A percentile compares a stretch with the other conserved stretches of the same genome.
Conservation (phyloP, 2,113 vertebrate genomes). For the Oxygymnocypris stewartii region DNA sequence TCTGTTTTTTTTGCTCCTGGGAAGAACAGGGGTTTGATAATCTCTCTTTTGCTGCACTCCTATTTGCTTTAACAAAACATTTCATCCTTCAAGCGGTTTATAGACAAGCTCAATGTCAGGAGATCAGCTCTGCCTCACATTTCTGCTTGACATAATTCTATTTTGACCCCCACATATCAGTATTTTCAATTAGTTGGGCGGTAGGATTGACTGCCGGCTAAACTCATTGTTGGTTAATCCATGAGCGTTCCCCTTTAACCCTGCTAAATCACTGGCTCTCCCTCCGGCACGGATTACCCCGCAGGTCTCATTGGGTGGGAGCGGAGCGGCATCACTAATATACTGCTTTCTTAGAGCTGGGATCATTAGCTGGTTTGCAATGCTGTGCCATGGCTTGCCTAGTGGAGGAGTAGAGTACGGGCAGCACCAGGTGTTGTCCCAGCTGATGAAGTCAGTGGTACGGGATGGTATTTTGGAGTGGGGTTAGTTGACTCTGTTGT, state of each 20-base stretch:
- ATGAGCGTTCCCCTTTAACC: constrained; percentile 13
- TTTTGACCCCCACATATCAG: constrained; percentile 21
- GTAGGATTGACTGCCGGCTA: constrained; percentile 9
- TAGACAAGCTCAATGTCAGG: constrained; percentile 44
- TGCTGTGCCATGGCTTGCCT: neutral
- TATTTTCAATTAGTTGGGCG: constrained; percentile 48
- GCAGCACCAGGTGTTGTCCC: constrained; percentile 61
- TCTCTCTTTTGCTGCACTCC: neutral
- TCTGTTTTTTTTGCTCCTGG: neutral
- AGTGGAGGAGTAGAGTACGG: constrained; percentile 55
- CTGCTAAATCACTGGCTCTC: constrained; percentile 4
- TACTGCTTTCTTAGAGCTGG: constrained; percentile 65
- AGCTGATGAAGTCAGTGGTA: neutral
- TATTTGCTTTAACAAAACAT: constrained; percentile 32
- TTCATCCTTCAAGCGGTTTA: constrained; percentile 26
- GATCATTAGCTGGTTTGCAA: constrained; percentile 70
- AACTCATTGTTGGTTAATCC: constrained; percentile 50
- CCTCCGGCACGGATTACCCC: constrained; percentile 61
- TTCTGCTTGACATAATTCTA: constrained; percentile 18
- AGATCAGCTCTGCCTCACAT: constrained; percentile 32
- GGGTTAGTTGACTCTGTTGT: neutral
- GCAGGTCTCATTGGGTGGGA: constrained; percentile 29
- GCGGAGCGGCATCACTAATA: constrained; percentile 56
- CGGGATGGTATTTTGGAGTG: neutral
- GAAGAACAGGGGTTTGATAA: constrained; percentile 35